Evolutionary conservation across 2,113 vertebrate genomes (phyloP).

Genomic region (Muscicapa adusta): DNA sequence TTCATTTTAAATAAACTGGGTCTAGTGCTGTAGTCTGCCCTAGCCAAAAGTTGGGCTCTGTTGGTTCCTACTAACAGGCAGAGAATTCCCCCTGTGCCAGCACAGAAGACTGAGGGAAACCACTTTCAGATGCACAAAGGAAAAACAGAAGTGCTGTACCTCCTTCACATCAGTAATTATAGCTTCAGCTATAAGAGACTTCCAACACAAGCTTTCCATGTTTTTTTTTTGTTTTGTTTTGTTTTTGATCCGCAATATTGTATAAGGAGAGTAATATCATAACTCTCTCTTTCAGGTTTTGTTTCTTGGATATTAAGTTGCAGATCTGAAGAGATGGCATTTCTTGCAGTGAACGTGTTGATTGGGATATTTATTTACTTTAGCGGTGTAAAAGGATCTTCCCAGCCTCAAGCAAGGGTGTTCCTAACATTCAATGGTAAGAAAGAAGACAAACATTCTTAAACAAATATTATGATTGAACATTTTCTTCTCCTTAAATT

Average conservation of each 20-base stretch:
- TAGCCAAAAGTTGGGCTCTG: neutral
- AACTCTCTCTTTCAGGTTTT: constrained; percentile 64
- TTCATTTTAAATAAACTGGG: constrained; percentile 46
- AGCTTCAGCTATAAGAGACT: neutral
- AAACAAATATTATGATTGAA: constrained; percentile 42
- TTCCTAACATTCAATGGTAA: constrained; percentile 80
- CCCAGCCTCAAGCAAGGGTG: constrained; percentile 78
- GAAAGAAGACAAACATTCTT: constrained; percentile 62
- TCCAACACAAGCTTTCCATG: neutral
- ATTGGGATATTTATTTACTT: constrained; percentile 72
- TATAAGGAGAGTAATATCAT: constrained; percentile 8
- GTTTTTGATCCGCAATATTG: neutral
- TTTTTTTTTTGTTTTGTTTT: neutral
- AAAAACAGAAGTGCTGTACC: neutral
- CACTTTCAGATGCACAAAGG: neutral
- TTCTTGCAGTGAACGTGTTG: constrained; percentile 52
- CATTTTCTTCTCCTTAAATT: neutral
- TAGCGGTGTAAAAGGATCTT: constrained; percentile 68
- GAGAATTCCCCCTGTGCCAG: neutral
- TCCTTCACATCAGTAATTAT: constrained; percentile 2
- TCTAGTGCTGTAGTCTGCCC: neutral
- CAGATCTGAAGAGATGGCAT: constrained; percentile 71
- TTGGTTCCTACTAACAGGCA: neutral
- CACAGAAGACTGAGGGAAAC: neutral
- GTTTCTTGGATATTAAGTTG: constrained; percentile 67